Base-by-base conservation (phyloP, 1,140 invertebrate species). In the Lordiphosa stackelbergi region DNA sequence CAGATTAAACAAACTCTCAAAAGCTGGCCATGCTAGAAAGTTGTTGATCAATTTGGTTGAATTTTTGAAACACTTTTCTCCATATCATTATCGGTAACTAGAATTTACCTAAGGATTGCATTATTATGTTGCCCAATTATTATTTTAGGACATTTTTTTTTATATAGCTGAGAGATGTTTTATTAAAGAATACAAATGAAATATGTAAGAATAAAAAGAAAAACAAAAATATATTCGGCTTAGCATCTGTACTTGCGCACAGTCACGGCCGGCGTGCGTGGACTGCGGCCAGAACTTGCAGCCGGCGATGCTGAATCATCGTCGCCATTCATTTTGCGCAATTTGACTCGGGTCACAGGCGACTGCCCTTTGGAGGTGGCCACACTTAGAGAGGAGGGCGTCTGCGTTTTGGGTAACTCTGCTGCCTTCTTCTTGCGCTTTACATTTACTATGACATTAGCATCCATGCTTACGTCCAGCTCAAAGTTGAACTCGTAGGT, bases 401-500 rank as follows among this genome's bases (percentile, higher is more conserved):
- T 66, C 8, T 9, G 47, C 4, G 36, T 40, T 5, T 51, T 22
- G 2, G 38, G n/a, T 5, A n/a, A 10, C 0, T 40, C n/a, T n/a
- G 57, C 16, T 0, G 36, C 41, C 47, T 86, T 86, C 49, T 85
- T 77, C 28, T 88, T 88, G 5, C 87, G 85, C 56, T 86, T 87
- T 0, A 88, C 86, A 36, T 86, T 88, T 3, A 88, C 81, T 43
- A 88, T 69, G n/a, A 88, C 84, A 60, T 88, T 85, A 8, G 87
- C 85, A 65, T 88, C 87, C 70, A 88, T 69, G 38, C 85, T 87
- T 6, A 88, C 85, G 52, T 88, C 85, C 7, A 88, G 42, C 57
- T 87, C 84, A 43, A 88, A 85, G 59, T 88, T 88, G 3, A 88
- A 85, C 40, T 88, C 84, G 52, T 86, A 86, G 0, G 85, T 88